Conservation (phyloP, 2,797 vertebrate species). For the Melanotaenia nigrans region DNA sequence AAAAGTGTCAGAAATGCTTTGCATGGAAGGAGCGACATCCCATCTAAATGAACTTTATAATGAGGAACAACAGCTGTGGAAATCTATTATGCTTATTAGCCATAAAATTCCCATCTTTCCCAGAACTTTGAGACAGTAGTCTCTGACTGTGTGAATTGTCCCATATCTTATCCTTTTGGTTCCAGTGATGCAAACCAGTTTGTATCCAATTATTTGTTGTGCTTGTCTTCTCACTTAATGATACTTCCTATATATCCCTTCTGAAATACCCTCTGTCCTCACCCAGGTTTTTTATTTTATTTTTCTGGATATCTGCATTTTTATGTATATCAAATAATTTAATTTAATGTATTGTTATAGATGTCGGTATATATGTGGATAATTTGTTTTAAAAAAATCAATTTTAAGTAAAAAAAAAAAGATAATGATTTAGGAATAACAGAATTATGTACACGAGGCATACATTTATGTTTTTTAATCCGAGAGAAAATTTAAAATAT, state of each 20-base stretch:
- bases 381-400: too few relatives aligned
- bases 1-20: neutral
- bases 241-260: neutral
- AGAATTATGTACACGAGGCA: neutral
- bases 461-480: neutral
- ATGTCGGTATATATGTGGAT: too few relatives aligned
- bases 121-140: neutral
- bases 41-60: neutral
- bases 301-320: neutral
- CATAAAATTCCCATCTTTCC: neutral
- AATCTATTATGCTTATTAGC: neutral
- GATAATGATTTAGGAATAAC: too few relatives aligned
- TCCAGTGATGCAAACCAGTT: neutral
- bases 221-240: neutral
- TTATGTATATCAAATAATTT: too few relatives aligned
- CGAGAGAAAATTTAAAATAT: neutral
- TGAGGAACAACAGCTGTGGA: neutral
- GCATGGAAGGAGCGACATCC: neutral
- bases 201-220: too few relatives aligned
- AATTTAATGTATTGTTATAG: neutral
- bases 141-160: neutral
- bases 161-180: neutral
- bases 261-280: neutral
- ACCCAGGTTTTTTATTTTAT: neutral
- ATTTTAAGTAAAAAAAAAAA: too few relatives aligned